A percentile compares a stretch with the other conserved stretches of the same genome.
phyloP scores from a whole-genome alignment of 2,113 vertebrate genomes.

The Uropsilus gracilis region DNA sequence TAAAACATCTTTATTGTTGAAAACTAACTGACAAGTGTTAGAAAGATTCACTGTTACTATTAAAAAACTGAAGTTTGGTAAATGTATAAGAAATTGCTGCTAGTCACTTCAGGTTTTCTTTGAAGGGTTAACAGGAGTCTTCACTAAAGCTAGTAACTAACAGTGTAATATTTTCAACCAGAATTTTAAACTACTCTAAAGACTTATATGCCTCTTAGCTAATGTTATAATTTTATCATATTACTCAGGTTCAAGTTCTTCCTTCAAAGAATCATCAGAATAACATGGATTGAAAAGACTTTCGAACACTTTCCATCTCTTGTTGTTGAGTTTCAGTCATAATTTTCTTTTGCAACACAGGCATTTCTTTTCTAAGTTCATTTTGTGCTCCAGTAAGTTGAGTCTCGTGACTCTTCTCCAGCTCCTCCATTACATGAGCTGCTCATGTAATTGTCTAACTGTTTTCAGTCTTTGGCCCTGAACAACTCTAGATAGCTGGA shows the following conservation, averaged over 20 bases:
- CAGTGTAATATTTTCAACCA: conserved; percentile 58
- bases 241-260: conserved; percentile 89
- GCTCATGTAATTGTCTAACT: conserved; percentile 93
- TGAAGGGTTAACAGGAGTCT: conserved; percentile 11
- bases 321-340: conserved; percentile 95
- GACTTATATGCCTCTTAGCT: conserved; percentile 71
- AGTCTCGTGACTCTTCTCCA: conserved; percentile 91
- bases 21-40: conserved; percentile 38
- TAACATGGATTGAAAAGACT: conserved; percentile 92
- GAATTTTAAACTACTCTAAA: conserved; percentile 57
- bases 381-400: conserved; percentile 91
- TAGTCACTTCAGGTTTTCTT: conserved; percentile 41
- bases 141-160: conserved; percentile 47
- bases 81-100: conserved; percentile 1
- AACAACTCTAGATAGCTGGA: conserved; percentile 93
- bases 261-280: conserved; percentile 88
- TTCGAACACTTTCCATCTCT: conserved; percentile 90
- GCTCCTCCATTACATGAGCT: conserved; percentile 93
- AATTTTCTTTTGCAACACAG: conserved; percentile 94
- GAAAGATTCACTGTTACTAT: conserved; percentile 48
- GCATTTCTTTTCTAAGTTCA: conserved; percentile 95
- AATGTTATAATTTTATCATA: conserved; percentile 87
- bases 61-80: conserved; percentile 21
- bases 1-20: conserved; percentile 69
- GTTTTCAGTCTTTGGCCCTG: conserved; percentile 95